Conservation (phyloP, 1,140 invertebrate genomes). For the Brachionus angularis region DNA sequence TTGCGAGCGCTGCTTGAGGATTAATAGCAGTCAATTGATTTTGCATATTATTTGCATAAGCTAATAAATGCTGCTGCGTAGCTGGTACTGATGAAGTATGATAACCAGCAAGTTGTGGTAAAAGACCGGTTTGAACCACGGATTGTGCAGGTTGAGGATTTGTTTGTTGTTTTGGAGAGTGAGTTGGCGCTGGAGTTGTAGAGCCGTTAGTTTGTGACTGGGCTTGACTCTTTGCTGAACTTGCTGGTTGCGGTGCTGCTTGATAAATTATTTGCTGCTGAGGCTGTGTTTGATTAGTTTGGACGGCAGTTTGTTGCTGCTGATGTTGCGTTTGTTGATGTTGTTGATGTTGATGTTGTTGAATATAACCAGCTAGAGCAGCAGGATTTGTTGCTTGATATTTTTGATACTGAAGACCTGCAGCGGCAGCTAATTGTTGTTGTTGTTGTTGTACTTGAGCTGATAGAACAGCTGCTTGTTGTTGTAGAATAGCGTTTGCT, state of each 20-base stretch:
- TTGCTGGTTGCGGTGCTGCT: slow-evolving; percentile 12
- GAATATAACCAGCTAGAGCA: background rate
- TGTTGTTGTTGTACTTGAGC: slow-evolving; percentile 6
- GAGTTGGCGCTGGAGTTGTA: too few relatives aligned
- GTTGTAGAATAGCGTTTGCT: background rate
- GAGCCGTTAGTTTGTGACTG: too few relatives aligned
- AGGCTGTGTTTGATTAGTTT: background rate
- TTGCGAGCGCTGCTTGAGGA: slow-evolving; percentile 6
- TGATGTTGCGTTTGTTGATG: background rate
- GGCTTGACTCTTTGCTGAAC: too few relatives aligned
- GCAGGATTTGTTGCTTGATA: background rate
- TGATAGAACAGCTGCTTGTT: background rate
- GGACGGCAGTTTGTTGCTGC: background rate
- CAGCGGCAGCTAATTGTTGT: background rate
- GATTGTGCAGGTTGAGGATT: too few relatives aligned
- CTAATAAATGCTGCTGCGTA: background rate
- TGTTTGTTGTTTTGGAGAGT: too few relatives aligned
- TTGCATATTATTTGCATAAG: background rate
- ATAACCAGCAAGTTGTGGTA: background rate
- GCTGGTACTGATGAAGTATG: background rate
- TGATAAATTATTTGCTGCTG: slow-evolving; percentile 17
- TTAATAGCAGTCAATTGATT: too few relatives aligned
- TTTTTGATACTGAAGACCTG: background rate
- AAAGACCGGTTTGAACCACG: too few relatives aligned
- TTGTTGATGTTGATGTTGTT: background rate